Conservation (phyloP, 2,888 invertebrate genomes). For the Biston stratarius region DNA sequence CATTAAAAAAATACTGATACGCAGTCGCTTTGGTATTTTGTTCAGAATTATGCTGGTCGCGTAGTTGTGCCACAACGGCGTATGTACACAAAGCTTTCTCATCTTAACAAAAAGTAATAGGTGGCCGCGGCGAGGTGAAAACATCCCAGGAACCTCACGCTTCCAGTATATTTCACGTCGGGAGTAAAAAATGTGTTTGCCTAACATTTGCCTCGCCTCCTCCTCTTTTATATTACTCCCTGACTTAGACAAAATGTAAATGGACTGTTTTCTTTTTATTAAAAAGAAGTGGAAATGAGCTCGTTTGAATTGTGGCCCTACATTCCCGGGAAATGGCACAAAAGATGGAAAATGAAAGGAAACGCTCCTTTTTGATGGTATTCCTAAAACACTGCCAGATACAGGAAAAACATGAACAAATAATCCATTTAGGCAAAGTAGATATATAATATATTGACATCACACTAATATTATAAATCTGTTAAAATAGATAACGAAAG, state of each 20-base stretch:
- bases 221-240: conserved; percentile 39
- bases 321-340: conserved; percentile 12
- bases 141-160: conserved; percentile 39
- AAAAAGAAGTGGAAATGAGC: conserved; percentile 39
- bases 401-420: background rate
- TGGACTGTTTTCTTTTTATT: conserved; percentile 42
- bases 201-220: conserved; percentile 33
- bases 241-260: conserved; percentile 47
- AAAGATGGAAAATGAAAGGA: conserved; percentile 15
- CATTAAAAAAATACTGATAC: background rate
- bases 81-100: conserved; percentile 32
- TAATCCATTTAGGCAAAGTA: background rate
- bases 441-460: too few species aligned
- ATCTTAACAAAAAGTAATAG: conserved; percentile 51
- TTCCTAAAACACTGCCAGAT: conserved; percentile 1
- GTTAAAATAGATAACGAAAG: too few species aligned
- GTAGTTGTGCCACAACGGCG: background rate
- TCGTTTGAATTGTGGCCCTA: conserved; percentile 30
- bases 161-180: conserved; percentile 40
- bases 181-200: conserved; percentile 43
- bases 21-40: background rate
- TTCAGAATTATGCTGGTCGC: conserved; percentile 2
- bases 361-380: conserved; percentile 8
- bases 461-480: background rate
- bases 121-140: conserved; percentile 32